Conservation (phyloP, 2,888 invertebrate genomes). For the Drosophila histrio region DNA sequence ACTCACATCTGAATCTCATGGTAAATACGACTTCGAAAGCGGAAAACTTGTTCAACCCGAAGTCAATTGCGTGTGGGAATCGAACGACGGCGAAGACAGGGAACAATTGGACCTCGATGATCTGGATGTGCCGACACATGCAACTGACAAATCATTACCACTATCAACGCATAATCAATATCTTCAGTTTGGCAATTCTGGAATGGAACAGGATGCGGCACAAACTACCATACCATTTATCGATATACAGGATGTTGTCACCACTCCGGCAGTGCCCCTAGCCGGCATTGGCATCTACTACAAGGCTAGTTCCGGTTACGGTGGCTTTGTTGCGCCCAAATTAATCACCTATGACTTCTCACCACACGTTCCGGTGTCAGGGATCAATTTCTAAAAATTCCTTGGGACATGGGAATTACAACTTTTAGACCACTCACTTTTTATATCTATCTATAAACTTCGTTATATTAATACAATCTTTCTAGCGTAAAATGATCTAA, state of each 20-base stretch:
- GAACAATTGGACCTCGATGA: constrained; percentile 86
- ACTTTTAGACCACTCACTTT: no score
- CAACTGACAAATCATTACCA: constrained; percentile 85
- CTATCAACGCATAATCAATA: constrained; percentile 89
- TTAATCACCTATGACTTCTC: constrained; percentile 90
- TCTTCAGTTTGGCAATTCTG: constrained; percentile 89
- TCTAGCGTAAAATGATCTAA: no score
- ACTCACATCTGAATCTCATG: constrained; percentile 93
- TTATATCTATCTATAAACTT: no score
- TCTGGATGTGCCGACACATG: constrained; percentile 89
- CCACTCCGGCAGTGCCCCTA: constrained; percentile 88
- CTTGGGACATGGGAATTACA: no score
- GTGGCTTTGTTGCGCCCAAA: constrained; percentile 91
- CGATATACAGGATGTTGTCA: constrained; percentile 90
- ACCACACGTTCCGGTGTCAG: constrained; percentile 86
- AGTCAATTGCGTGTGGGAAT: constrained; percentile 90
- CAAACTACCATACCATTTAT: constrained; percentile 93
- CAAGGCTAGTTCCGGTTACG: constrained; percentile 89
- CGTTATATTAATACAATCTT: no score
- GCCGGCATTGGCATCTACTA: constrained; percentile 92
- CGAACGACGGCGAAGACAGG: constrained; percentile 86
- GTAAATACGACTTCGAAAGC: constrained; percentile 91
- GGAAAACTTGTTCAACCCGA: constrained; percentile 88
- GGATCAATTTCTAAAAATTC: constrained; percentile 27
- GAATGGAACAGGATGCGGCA: constrained; percentile 90